Evolutionary conservation across 1,140 invertebrate species (phyloP).

Genomic region (Brachionus manjavacas): DNA sequence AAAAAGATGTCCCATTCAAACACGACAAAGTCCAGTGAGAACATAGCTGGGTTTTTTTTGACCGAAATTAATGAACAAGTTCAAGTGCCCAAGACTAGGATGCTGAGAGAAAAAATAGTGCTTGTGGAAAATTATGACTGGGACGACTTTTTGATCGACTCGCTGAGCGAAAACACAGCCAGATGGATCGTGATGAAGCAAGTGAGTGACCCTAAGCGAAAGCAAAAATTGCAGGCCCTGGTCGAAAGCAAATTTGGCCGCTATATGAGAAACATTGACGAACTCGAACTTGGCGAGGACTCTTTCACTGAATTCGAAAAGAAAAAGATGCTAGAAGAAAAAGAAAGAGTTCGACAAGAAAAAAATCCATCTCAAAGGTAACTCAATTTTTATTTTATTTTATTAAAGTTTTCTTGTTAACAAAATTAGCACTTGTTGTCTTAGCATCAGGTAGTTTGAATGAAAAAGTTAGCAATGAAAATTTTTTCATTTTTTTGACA

Average conservation of each 20-base stretch:
- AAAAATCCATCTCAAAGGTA: not conserved
- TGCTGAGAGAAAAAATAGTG: not conserved
- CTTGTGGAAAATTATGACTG: not conserved
- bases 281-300: constrained; percentile 18
- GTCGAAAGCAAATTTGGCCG: constrained; percentile 24
- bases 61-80: not conserved
- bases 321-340: not conserved
- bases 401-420: not conserved
- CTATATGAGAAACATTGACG: not conserved
- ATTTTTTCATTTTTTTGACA: too few species aligned
- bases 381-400: not conserved
- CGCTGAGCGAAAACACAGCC: constrained; percentile 31
- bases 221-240: not conserved
- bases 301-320: constrained; percentile 12
- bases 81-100: not conserved
- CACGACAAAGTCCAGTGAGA: not conserved
- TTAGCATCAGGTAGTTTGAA: too few species aligned
- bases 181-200: not conserved
- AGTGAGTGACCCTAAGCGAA: not conserved
- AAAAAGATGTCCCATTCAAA: not conserved
- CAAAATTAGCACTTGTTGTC: too few species aligned
- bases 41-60: not conserved
- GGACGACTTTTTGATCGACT: constrained; percentile 18
- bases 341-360: not conserved
- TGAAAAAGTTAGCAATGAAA: too few species aligned